phyloP scores from a whole-genome alignment of 1,140 invertebrate species.

The Manduca sexta region DNA sequence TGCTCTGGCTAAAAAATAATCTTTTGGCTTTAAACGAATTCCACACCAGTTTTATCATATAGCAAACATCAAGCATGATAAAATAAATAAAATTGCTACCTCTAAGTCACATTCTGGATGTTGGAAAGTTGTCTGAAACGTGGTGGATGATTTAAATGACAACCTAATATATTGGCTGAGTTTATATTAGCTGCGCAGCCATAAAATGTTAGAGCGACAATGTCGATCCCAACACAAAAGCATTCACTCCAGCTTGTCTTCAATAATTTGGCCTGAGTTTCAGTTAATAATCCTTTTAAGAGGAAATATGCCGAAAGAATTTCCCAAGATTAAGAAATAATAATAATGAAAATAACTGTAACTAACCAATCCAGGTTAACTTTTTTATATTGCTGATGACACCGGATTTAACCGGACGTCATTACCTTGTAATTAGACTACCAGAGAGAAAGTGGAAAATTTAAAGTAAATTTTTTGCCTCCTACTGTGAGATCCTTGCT shows the following conservation, averaged over 20 bases:
- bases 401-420: too few species aligned
- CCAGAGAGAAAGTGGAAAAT: too few species aligned
- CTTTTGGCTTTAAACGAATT: constrained; percentile 22
- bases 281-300: constrained; percentile 21
- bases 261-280: constrained; percentile 28
- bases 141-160: constrained; percentile 10
- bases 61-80: constrained; percentile 44
- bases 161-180: constrained; percentile 15
- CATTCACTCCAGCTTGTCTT: constrained; percentile 21
- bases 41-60: constrained; percentile 48
- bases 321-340: too few species aligned
- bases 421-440: too few species aligned
- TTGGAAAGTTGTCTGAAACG: constrained; percentile 32
- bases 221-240: constrained; percentile 20
- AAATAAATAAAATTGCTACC: too few species aligned
- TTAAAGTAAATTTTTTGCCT: too few species aligned
- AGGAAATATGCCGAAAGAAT: constrained; percentile 39
- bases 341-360: too few species aligned
- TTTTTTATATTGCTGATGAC: too few species aligned
- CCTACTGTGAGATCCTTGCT: too few species aligned
- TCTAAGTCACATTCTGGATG: constrained; percentile 28
- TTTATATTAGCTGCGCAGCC: constrained; percentile 22
- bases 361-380: too few species aligned
- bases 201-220: constrained; percentile 29
- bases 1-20: constrained; percentile 11